Evolutionary conservation across 2,888 invertebrate genomes (phyloP), one percentile per base, ranked within the genome.

Genomic region (Brachypterus glaber): DNA sequence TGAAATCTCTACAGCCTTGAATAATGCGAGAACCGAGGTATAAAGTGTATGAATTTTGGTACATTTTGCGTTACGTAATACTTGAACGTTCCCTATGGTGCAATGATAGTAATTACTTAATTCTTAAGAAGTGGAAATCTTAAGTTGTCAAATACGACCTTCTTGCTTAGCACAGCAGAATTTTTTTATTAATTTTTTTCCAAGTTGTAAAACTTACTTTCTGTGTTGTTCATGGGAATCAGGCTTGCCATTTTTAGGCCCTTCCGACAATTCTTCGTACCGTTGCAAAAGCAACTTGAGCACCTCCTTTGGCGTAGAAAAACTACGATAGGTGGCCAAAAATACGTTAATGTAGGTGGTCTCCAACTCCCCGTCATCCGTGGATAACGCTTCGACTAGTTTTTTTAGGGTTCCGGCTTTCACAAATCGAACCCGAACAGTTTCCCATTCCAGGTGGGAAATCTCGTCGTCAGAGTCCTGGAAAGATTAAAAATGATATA

Each of bases 381-480:
- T 89, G 44, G 90, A 87, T 51, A 96, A 71, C 40, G 90, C 88
- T 67, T 95, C 95, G 39, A 98, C 91, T 47, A 98, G 75, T 55
- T 86, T 82, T 59, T 89, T 85, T 51, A 97, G 76, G 2, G 95
- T 92, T 38, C 95, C 98, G 11, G 95, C 95, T 70, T 96, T 96
- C 50, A 98, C 80, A 61, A 92, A 88, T 42, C 91, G 81, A 45
- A 95, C 91, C 47, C 91, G 79, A 47, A 95, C 91, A 26, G 93
- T 95, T 71, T 96, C 95, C 98, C 98, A 98, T 78, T 97, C 96
- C 63, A 98, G 70, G 64, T 96, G 93, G 33, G 91, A 90, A 53
- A 91, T 90, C 69, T 89, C 89, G 68, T 88, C 88, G 59, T 88
- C 87, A 2, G 87, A 87, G 60, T 88, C 88, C 82, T 82, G 66